These are phyloP conservation scores for Acrobasis consociella DNA, from an alignment of 2,888 invertebrate species.

Conservation along the genomic window DNA sequence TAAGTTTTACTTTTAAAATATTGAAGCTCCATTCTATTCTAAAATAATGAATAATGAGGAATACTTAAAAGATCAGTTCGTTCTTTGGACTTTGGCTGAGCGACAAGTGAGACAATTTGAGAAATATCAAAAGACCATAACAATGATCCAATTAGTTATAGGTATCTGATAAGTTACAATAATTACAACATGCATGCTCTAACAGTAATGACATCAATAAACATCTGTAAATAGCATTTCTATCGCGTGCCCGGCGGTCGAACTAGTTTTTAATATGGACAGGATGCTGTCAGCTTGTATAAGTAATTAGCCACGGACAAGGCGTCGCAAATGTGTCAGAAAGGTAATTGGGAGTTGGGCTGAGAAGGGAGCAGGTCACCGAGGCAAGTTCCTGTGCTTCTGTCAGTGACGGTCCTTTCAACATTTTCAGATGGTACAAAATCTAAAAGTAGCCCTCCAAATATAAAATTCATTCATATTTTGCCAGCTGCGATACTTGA, in stretches of 20 bases:
- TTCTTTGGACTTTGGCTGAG: no score
- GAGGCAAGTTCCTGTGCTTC: slow-evolving; percentile 40
- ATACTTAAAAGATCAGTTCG: no score
- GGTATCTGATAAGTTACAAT: neutral
- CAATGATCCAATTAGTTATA: neutral
- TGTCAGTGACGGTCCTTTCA: slow-evolving; percentile 20
- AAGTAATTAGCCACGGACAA: slow-evolving; percentile 63
- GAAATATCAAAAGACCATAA: no score
- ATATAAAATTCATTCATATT: no score
- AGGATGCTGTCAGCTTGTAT: slow-evolving; percentile 55
- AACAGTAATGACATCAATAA: slow-evolving; percentile 38
- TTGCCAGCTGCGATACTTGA: no score
- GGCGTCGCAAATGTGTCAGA: slow-evolving; percentile 67
- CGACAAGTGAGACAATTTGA: no score
- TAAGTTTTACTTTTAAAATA: no score
- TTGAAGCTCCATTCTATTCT: no score
- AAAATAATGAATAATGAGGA: no score
- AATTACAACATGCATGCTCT: slow-evolving; percentile 22
- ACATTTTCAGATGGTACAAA: no score
- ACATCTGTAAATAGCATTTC: slow-evolving; percentile 51
- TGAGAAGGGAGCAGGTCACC: slow-evolving; percentile 43
- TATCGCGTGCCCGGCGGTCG: slow-evolving; percentile 51
- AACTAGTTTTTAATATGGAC: slow-evolving; percentile 56
- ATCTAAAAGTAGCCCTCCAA: no score
- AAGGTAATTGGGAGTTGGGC: slow-evolving; percentile 57